Evolutionary conservation across 2,888 invertebrate genomes (phyloP).

Genomic region (Merodon equestris): DNA sequence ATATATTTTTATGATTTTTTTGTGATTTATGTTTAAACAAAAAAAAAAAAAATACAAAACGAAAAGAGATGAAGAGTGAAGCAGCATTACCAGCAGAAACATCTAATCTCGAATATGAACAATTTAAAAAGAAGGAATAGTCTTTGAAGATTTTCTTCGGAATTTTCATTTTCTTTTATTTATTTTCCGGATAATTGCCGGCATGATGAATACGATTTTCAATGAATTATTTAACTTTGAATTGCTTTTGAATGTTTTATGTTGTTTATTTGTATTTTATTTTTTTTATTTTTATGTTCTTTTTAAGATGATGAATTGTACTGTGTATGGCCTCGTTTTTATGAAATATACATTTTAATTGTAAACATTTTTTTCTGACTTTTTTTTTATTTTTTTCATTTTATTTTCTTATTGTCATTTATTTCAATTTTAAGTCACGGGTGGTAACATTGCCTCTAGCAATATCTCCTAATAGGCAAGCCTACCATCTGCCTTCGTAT

Average conservation of each 20-base stretch:
- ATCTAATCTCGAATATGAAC: constrained; percentile 23
- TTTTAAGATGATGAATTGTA: constrained; percentile 47
- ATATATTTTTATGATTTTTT: constrained; percentile 62
- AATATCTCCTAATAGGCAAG: no score
- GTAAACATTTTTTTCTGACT: constrained; percentile 48
- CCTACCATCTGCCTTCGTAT: no score
- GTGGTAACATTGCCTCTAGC: no score
- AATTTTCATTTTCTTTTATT: constrained; percentile 36
- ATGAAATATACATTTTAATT: constrained; percentile 62
- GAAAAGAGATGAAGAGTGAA: constrained; percentile 24
- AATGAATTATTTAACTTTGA: no score
- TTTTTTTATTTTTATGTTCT: constrained; percentile 33
- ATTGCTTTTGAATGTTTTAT: not conserved
- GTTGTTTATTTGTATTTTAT: constrained; percentile 36
- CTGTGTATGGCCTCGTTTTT: constrained; percentile 63
- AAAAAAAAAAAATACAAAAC: constrained; percentile 35
- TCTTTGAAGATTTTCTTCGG: constrained; percentile 17
- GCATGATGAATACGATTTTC: not conserved
- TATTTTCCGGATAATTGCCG: constrained; percentile 52
- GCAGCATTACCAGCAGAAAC: not conserved
- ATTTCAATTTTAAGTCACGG: constrained; percentile 20
- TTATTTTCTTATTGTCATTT: constrained; percentile 22
- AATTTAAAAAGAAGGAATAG: constrained; percentile 12
- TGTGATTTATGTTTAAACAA: constrained; percentile 67
- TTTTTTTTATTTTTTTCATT: constrained; percentile 67